These are phyloP conservation scores for Acipenser oxyrinchus DNA, from an alignment of 2,797 vertebrate species.

Conservation along the genomic window DNA sequence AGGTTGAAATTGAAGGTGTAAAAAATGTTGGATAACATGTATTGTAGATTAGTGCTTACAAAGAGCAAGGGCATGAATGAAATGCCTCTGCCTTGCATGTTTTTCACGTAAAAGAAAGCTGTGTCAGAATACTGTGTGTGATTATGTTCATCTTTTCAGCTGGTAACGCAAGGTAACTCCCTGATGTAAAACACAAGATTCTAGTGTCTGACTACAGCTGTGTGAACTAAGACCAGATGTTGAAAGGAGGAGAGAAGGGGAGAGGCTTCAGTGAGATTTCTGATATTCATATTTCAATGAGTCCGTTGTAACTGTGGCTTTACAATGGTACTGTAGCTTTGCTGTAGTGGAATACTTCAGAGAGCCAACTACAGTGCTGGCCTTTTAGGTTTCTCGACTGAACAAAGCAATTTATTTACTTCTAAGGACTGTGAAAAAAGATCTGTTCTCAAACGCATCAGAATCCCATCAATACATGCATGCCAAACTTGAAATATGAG, in stretches of 20 bases:
- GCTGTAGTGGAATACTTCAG: too few relatives aligned
- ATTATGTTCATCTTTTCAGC: slow-evolving; percentile 5
- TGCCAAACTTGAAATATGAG: too few relatives aligned
- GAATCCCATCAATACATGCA: too few relatives aligned
- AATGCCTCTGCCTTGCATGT: not conserved
- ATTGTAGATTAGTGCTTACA: not conserved
- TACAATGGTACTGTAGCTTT: not conserved
- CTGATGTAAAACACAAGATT: slow-evolving; percentile 7
- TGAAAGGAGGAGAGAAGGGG: slow-evolving; percentile 3
- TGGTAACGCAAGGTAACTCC: slow-evolving; percentile 3
- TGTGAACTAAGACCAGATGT: slow-evolving; percentile 11
- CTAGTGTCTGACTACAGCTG: slow-evolving; percentile 12
- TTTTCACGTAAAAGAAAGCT: slow-evolving; percentile 12
- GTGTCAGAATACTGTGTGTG: slow-evolving; percentile 12
- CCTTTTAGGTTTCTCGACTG: too few relatives aligned
- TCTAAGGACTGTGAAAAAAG: too few relatives aligned
- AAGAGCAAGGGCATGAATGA: not conserved
- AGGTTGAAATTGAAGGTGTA: not conserved
- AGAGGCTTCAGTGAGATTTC: not conserved
- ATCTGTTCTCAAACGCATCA: too few relatives aligned
- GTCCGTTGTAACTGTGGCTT: not conserved
- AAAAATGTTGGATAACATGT: not conserved
- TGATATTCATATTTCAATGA: not conserved
- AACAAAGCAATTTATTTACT: too few relatives aligned
- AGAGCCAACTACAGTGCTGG: too few relatives aligned